Evolutionary conservation across 2,797 vertebrate species (phyloP), one percentile per base, ranked within the genome.

Genomic region (Hippoglossus hippoglossus): DNA sequence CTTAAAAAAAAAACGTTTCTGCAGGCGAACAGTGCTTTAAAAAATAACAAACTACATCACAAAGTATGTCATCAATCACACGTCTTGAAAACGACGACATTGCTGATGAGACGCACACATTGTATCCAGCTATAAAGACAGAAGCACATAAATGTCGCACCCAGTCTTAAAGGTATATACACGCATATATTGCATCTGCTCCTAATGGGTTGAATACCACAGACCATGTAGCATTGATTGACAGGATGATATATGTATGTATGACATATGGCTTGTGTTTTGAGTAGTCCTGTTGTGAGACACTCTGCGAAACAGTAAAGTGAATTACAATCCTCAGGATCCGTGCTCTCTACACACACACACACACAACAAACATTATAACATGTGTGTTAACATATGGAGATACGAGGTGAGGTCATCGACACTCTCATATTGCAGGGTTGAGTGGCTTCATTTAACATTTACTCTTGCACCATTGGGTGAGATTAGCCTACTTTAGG

Each of bases 401-500:
- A 77, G 68, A 70, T 54, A 68, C 84, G 75, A 73, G 73, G 55
- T 31, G 44, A 68, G 25, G 60, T 76, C 63, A 63, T 68, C 63
- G 73, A 84, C 85, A 84, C 83, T 87, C 73, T 87, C 72, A 85
- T 85, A 87, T 73, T 44, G 69, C 78, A 83, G 6, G 59, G 77
- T 70, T 91, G 76, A 78, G 67, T 62, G 54, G 81, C 84, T 90
- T 90, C 82, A 90, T 91, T 90, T 89, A 90, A 91, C 81, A 91
- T 91, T 91, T 84, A 83, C 87, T 83, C 73, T 84, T 84, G 87
- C 85, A 73, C 77, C 81, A 88, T 58, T 91, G 83, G 91, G 82
- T 88, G 80, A 89, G 93, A 94, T 94, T 88, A 92, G 88, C 80
- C 84, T 73, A 84, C 79, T 92, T 94, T 91, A 87, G 89, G 71